phyloP scores from a whole-genome alignment of 2,888 invertebrate species.

The Dioctria rufipes region DNA sequence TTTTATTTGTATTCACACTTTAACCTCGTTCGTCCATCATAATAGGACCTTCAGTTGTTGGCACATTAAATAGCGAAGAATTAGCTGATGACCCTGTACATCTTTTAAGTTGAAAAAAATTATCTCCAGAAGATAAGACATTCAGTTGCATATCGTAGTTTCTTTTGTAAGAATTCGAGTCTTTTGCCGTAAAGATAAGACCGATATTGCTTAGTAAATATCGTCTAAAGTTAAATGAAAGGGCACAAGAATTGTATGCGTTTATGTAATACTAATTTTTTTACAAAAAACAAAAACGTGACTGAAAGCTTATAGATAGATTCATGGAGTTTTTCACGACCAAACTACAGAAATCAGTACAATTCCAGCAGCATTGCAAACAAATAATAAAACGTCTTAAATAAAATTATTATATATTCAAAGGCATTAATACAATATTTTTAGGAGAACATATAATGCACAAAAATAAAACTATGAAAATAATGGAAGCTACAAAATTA shows the following conservation, averaged over 20 bases:
- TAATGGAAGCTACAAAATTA: constrained; percentile 26
- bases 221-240: background rate
- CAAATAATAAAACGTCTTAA: constrained; percentile 8
- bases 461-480: constrained; percentile 31
- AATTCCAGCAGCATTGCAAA: constrained; percentile 8
- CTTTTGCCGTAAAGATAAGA: background rate
- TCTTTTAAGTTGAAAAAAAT: too few relatives aligned
- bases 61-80: too few relatives aligned
- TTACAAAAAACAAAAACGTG: too few relatives aligned
- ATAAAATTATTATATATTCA: constrained; percentile 43
- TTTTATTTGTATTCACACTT: too few relatives aligned
- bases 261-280: too few relatives aligned
- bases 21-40: too few relatives aligned
- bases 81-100: too few relatives aligned
- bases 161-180: background rate
- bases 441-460: constrained; percentile 42
- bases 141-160: too few relatives aligned
- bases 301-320: too few relatives aligned
- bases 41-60: too few relatives aligned
- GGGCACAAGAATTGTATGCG: background rate
- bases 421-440: constrained; percentile 38
- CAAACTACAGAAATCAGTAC: background rate
- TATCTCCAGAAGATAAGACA: too few relatives aligned
- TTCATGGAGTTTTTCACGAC: too few relatives aligned
- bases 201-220: background rate